Evolutionary conservation across 2,113 vertebrate genomes (phyloP).

Genomic region (Acrocephalus kingi): DNA sequence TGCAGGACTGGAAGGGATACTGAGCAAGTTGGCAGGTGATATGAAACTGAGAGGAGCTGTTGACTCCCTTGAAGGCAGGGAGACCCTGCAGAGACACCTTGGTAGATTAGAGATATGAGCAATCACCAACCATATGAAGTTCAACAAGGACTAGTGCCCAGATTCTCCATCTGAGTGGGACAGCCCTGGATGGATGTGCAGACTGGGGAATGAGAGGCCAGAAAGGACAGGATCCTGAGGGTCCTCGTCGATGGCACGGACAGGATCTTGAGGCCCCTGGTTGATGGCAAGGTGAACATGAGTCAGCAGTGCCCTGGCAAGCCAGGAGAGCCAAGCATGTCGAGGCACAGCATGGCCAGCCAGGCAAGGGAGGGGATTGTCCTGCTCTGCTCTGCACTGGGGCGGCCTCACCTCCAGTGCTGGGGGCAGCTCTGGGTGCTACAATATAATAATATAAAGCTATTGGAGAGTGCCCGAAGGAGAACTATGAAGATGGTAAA

Average conservation of each 20-base stretch:
- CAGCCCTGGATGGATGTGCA: neutral
- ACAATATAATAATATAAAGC: neutral
- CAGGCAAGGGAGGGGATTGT: neutral
- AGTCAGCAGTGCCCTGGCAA: neutral
- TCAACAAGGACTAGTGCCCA: neutral
- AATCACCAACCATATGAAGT: fast-evolving
- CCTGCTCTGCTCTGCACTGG: fast-evolving
- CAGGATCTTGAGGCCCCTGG: neutral
- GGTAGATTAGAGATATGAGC: neutral
- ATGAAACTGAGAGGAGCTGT: neutral
- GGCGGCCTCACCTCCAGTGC: fast-evolving
- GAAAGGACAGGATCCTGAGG: neutral
- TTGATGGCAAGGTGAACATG: fast-evolving
- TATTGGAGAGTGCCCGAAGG: neutral
- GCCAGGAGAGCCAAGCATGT: fast-evolving
- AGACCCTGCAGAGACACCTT: neutral
- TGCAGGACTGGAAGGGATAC: neutral
- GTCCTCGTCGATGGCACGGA: neutral
- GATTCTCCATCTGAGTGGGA: neutral
- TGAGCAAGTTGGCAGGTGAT: neutral
- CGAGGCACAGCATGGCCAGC: fast-evolving
- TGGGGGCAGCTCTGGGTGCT: neutral
- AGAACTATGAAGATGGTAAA: neutral
- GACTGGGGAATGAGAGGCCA: neutral
- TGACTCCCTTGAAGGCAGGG: neutral